Conservation (phyloP, 2,888 invertebrate genomes). For the Drosophila vallismaia region DNA sequence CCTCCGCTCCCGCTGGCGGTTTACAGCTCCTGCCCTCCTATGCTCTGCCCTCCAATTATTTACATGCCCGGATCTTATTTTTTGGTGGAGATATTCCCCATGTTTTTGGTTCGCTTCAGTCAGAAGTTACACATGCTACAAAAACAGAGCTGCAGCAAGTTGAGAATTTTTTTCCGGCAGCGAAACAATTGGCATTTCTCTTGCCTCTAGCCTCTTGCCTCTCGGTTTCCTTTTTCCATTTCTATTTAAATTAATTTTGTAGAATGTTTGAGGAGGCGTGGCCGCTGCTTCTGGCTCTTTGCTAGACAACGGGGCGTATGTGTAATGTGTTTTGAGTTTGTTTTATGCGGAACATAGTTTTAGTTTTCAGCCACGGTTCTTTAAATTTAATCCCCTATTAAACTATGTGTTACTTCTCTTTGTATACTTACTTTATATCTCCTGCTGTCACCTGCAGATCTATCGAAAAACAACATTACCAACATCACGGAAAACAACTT, state of each 20-base stretch:
- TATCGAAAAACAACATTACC: constrained; percentile 90
- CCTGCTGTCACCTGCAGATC: constrained; percentile 84
- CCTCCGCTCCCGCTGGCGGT: constrained; percentile 32
- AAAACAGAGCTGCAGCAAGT: constrained; percentile 51
- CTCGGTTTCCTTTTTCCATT: constrained; percentile 25
- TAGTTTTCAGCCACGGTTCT: not conserved
- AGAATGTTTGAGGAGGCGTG: constrained; percentile 66
- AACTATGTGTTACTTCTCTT: not conserved
- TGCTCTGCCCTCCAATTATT: constrained; percentile 55
- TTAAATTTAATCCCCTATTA: not conserved
- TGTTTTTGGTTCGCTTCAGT: constrained; percentile 48
- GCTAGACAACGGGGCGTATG: constrained; percentile 72
- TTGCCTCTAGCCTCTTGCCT: constrained; percentile 20
- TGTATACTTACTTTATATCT: not conserved
- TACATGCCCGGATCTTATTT: constrained; percentile 69
- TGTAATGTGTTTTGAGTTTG: constrained; percentile 52
- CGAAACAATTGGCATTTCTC: constrained; percentile 50
- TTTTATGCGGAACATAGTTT: constrained; percentile 5
- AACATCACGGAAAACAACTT: constrained; percentile 89
- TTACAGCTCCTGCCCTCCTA: constrained; percentile 18
- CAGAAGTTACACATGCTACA: constrained; percentile 55
- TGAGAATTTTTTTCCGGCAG: constrained; percentile 32
- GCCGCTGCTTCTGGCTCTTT: constrained; percentile 13
- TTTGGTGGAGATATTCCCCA: constrained; percentile 15
- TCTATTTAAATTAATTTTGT: constrained; percentile 75